Conservation (phyloP, 2,797 vertebrate genomes). For the Limnodromus scolopaceus region DNA sequence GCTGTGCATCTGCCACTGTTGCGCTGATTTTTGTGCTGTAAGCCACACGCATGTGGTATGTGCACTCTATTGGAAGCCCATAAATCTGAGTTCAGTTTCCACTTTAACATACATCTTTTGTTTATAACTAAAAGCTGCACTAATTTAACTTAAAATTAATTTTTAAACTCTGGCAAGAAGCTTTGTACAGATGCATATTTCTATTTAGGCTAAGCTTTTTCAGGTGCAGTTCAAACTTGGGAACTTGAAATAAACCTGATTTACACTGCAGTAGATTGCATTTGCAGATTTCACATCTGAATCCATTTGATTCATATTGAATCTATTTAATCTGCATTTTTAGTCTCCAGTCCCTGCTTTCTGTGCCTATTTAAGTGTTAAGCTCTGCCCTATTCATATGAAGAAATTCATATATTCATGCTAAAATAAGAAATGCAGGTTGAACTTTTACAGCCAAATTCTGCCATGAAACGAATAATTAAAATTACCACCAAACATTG, state of each 20-base stretch:
- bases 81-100: not conserved
- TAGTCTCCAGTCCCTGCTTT: not conserved
- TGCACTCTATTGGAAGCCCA: not conserved
- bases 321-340: slow-evolving; percentile 20
- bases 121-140: slow-evolving; percentile 8
- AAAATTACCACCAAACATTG: not conserved
- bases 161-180: not conserved
- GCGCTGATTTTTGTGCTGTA: not conserved
- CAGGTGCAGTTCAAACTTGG: slow-evolving; percentile 1
- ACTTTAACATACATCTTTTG: not conserved
- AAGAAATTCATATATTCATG: not conserved
- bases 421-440: not conserved
- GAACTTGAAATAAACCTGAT: slow-evolving; percentile 11
- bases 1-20: not conserved
- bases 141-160: slow-evolving; percentile 19
- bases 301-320: slow-evolving; percentile 36
- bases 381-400: not conserved
- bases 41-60: not conserved
- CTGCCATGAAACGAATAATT: not conserved
- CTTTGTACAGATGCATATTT: not conserved
- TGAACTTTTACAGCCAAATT: not conserved
- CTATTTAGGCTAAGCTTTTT: slow-evolving; percentile 25
- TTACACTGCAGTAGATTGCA: not conserved
- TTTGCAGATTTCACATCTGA: slow-evolving; percentile 48
- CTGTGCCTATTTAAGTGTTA: not conserved